Percentiles rank a stretch among this genome's conserved stretches.
Conservation (phyloP, 2,113 vertebrate genomes). For the Ictalurus furcatus region DNA sequence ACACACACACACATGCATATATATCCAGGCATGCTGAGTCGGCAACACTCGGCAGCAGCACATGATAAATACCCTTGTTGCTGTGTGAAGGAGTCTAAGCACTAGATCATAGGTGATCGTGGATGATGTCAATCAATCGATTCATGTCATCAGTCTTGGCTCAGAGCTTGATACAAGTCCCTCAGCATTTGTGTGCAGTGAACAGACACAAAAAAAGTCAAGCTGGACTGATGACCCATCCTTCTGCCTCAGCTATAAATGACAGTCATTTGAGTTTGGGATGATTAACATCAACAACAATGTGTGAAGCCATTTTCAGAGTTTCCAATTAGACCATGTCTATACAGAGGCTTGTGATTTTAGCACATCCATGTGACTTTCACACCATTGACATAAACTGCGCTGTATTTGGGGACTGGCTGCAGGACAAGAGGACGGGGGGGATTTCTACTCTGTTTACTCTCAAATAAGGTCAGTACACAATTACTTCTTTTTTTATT, state of each 20-base stretch:
- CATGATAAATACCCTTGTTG: slow-evolving; percentile 40
- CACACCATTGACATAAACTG: slow-evolving; percentile 1
- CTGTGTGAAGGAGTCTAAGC: slow-evolving; percentile 9
- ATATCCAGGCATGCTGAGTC: slow-evolving; percentile 28
- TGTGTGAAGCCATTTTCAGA: neutral
- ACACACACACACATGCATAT: neutral
- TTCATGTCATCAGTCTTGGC: slow-evolving; percentile 22
- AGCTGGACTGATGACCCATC: neutral
- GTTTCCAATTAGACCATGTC: neutral
- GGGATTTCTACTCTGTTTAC: neutral
- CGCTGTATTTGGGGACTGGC: neutral
- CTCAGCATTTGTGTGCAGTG: neutral
- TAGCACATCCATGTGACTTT: neutral
- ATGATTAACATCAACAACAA: neutral
- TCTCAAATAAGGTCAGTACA: neutral
- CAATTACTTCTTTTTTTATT: neutral
- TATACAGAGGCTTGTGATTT: slow-evolving; percentile 8
- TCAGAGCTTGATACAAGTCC: neutral
- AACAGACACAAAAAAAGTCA: neutral
- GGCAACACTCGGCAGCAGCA: slow-evolving; percentile 20
- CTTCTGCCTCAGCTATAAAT: neutral
- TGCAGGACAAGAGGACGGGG: neutral
- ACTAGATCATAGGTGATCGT: slow-evolving; percentile 31
- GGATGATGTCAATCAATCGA: slow-evolving; percentile 26
- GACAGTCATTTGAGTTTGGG: neutral